These are phyloP conservation scores for Polyommatus iphigenia DNA, from an alignment of 2,888 invertebrate genomes.

Conservation along the genomic window DNA sequence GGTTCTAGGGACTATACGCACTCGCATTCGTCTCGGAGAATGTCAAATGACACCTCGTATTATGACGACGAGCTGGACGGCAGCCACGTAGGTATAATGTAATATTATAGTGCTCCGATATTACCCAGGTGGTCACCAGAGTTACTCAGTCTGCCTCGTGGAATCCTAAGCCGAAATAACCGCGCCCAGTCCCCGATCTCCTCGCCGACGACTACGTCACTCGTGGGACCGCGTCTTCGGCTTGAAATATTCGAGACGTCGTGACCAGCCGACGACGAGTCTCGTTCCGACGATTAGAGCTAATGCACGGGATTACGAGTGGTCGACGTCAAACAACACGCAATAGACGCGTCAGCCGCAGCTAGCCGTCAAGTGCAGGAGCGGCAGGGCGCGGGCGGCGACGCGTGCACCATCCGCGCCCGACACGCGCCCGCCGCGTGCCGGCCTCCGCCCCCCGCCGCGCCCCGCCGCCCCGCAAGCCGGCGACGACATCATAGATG, in stretches of 20 bases:
- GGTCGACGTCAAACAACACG: neutral
- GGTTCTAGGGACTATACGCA: constrained; percentile 4
- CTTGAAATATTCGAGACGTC: too few species aligned
- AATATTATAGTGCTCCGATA: too few species aligned
- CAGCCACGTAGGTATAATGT: too few species aligned
- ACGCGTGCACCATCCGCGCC: constrained; percentile 3
- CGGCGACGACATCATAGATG: neutral
- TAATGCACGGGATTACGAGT: neutral
- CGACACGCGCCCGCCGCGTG: constrained; percentile 10
- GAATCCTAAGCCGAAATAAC: too few species aligned
- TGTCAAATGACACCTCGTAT: neutral
- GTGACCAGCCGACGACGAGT: neutral
- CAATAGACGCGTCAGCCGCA: constrained; percentile 3
- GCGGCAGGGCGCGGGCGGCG: neutral
- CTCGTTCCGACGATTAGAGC: neutral
- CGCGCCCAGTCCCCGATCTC: too few species aligned
- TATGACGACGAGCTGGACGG: neutral
- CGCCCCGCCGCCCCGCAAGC: neutral
- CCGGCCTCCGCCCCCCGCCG: neutral
- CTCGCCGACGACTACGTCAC: too few species aligned
- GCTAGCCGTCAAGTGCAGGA: constrained; percentile 1
- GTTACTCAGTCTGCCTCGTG: too few species aligned
- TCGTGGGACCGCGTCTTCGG: too few species aligned
- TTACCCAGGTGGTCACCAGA: too few species aligned
- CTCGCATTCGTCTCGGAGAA: too few species aligned